A percentile compares a stretch with the other conserved stretches of the same genome.
phyloP scores from a whole-genome alignment of 2,113 vertebrate species.

The Chloropsis hardwickii region DNA sequence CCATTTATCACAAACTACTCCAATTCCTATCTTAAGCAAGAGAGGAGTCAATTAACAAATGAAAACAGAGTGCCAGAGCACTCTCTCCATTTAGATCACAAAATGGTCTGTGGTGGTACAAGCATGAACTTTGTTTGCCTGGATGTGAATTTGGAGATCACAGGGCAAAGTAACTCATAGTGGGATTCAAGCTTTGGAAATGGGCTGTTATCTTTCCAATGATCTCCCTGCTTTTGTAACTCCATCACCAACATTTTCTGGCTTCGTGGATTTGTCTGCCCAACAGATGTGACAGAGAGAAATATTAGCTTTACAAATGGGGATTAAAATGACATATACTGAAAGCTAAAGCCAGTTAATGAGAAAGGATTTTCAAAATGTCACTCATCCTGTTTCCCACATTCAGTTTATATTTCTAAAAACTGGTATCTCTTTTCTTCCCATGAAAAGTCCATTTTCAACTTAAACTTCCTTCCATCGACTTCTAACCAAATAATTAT shows the following conservation, averaged over 20 bases:
- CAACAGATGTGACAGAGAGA: constrained; percentile 14
- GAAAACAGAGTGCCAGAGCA: neutral
- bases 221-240: neutral
- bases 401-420: constrained; percentile 2
- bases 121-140: neutral
- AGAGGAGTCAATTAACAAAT: constrained; percentile 54
- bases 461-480: neutral
- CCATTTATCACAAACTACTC: constrained; percentile 37
- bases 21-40: neutral
- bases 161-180: neutral
- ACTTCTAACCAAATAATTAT: constrained; percentile 52
- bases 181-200: neutral
- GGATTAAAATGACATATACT: constrained; percentile 43
- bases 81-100: neutral
- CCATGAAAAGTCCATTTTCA: constrained; percentile 1
- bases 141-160: neutral
- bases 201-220: neutral
- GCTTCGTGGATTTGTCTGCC: neutral
- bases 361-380: constrained; percentile 48
- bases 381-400: constrained; percentile 6
- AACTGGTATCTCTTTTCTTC: neutral
- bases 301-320: constrained; percentile 57
- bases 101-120: neutral
- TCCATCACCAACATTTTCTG: neutral
- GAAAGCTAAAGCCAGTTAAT: constrained; percentile 52